phyloP scores from a whole-genome alignment of 2,797 vertebrate species.

The Rhinella marina region DNA sequence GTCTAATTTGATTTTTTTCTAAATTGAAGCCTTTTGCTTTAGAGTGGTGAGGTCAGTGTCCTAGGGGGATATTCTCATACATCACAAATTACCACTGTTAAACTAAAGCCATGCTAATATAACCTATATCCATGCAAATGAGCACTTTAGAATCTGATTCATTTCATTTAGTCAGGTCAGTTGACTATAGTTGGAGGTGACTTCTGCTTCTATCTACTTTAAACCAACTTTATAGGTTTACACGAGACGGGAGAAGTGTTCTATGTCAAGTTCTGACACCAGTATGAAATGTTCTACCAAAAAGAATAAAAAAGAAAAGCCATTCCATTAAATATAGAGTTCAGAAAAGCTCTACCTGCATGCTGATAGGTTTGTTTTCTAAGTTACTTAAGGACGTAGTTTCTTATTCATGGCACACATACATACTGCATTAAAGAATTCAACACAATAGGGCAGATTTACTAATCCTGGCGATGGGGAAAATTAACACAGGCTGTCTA shows the following conservation, averaged over 20 bases:
- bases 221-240: conserved; percentile 21
- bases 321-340: not conserved
- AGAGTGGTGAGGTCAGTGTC: conserved; percentile 53
- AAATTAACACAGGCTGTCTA: no score
- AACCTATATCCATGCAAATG: conserved; percentile 62
- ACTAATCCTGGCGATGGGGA: no score
- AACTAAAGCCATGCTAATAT: conserved; percentile 59
- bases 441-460: no score
- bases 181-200: conserved; percentile 57
- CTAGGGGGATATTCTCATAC: conserved; percentile 59
- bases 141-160: conserved; percentile 57
- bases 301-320: conserved; percentile 17
- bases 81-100: conserved; percentile 60
- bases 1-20: conserved; percentile 60
- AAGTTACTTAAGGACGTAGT: conserved; percentile 1
- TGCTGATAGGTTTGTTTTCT: not conserved
- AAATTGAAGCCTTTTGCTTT: conserved; percentile 57
- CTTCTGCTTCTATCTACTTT: conserved; percentile 35
- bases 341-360: not conserved
- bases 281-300: conserved; percentile 1
- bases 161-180: conserved; percentile 37
- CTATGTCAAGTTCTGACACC: not conserved
- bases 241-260: not conserved
- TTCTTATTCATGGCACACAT: not conserved
- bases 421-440: not conserved